These are phyloP conservation scores for Quadriops clusia DNA, from an alignment of 2,888 invertebrate species.

Conservation along the genomic window DNA sequence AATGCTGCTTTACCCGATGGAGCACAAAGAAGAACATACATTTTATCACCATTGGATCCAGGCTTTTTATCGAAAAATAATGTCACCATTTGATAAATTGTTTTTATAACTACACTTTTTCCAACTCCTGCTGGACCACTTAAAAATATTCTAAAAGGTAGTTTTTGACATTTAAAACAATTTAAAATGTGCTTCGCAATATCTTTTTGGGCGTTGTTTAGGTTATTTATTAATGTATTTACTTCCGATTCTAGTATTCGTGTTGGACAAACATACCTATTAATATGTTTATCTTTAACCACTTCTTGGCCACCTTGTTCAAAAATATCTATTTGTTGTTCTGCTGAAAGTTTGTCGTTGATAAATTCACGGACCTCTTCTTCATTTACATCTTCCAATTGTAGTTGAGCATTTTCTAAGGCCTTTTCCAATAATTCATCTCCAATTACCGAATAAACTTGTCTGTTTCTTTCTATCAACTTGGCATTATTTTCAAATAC, in stretches of 20 bases:
- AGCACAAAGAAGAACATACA: neutral
- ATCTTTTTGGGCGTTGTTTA: too few relatives aligned
- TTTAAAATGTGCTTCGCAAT: too few relatives aligned
- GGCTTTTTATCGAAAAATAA: too few relatives aligned
- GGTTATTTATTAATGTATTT: too few relatives aligned
- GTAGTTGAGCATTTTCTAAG: constrained; percentile 2
- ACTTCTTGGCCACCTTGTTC: constrained; percentile 1
- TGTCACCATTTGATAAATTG: too few relatives aligned
- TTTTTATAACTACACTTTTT: too few relatives aligned
- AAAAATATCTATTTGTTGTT: constrained; percentile 2
- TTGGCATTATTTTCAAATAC: neutral
- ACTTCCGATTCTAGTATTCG: too few relatives aligned
- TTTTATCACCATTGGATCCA: neutral
- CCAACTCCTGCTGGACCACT: too few relatives aligned
- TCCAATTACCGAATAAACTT: too few relatives aligned
- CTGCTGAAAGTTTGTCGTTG: constrained; percentile 1
- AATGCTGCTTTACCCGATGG: constrained; percentile 1
- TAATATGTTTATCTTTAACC: neutral
- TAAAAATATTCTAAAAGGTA: constrained; percentile 3
- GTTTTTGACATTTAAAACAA: constrained; percentile 1
- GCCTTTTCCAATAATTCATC: constrained; percentile 6
- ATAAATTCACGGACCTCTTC: constrained; percentile 1
- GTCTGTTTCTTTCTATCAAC: neutral
- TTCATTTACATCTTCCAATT: neutral
- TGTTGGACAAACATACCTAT: neutral